Base-by-base conservation (phyloP, 2,888 invertebrate species). In the Oeneis ivallda region DNA sequence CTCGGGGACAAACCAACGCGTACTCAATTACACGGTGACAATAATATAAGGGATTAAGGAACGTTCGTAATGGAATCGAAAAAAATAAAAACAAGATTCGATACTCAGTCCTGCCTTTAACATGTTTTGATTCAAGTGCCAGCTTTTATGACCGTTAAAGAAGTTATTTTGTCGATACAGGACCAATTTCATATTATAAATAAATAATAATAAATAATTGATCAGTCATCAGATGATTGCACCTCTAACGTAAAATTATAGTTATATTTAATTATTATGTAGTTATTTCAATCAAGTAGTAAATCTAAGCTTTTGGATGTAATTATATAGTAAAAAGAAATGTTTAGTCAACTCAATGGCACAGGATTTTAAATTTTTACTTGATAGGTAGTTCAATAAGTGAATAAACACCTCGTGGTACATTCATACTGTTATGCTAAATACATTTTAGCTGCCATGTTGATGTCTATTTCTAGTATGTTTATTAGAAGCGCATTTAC, bases 61-160 rank as follows among this genome's bases (percentile, higher is more conserved):
- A 34, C 52, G 32, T 17, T 63, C 47, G 52, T 45, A 61, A 64
- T 57, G 62, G 62, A 62, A 49, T 65, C 67, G 58, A 58, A 62
- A 65, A 67, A 67, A n/a, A 52, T 19, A 39, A 65, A 47, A 32
- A 32, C 54, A 64, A 39, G 17, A 52, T 45, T 45, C 17, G 37
- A 39, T 5, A 15, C 54, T 17, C 43, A 43, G 64, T 3, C 64
- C 61, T 66, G 64, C 67, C 67, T 43, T 64, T 67, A 61, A 50
- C 67, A 50, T 67, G 67, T 67, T 64, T 50, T 67, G 67, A 67
- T 67, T 64, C 52, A 47, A 64, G 52, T 50, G 49, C 64, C 37
- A 61, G 56, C 13, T 50, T 64, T 64, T 61, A 64, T 53, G 56
- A 64, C 39, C n/a, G 37, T 57, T 41, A 56, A 56, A 41, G 37